Base-by-base conservation (phyloP, 2,113 vertebrate genomes). In the Myanophis thanlyinensis region DNA sequence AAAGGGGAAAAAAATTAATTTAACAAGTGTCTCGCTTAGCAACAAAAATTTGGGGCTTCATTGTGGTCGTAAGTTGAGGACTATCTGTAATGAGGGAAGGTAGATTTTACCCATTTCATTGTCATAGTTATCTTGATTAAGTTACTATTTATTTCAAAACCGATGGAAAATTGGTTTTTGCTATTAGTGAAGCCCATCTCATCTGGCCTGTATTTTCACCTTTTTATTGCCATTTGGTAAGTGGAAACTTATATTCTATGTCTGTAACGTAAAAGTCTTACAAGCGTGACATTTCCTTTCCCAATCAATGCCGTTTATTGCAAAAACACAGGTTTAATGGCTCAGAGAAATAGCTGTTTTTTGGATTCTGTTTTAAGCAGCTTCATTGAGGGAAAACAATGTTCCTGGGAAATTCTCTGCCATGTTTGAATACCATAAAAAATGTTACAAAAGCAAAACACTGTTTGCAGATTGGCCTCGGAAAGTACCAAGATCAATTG, bases 131-230 rank as follows among this genome's bases (percentile, higher is more conserved):
- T 25, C 91, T 44, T 92, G 91, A 94, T 88, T 95, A 95, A 96
- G n/a, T 95, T 95, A 93, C 94, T 93, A 25, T 93, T 96, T 96
- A 95, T 92, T 89, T 62, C 46, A 52, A 93, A 96, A 93, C 49
- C n/a, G 35, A 30, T 23, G 67, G 48, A 62, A 92, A 62, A 92
- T 59, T 73, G 87, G 6, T 1, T 89, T 47, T 95, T 3, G 0
- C 27, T 1, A 54, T 67, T 93, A 56, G 73, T 0, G 0, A 30
- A 48, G 2, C 11, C 62, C 67, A 40, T 35, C 27, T 13, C 22
- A 25, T 49, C 12, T 15, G 15, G 47, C 13, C 1, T 56, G 30
- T 30, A 8, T 0, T 59, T 44, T 95, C 88, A 91, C 94, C 80
- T 89, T 88, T 92, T 85, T 35, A 51, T 54, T 80, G 85, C 48